Base-by-base conservation (phyloP, 2,888 invertebrate genomes). In the Euplagia quadripunctaria region DNA sequence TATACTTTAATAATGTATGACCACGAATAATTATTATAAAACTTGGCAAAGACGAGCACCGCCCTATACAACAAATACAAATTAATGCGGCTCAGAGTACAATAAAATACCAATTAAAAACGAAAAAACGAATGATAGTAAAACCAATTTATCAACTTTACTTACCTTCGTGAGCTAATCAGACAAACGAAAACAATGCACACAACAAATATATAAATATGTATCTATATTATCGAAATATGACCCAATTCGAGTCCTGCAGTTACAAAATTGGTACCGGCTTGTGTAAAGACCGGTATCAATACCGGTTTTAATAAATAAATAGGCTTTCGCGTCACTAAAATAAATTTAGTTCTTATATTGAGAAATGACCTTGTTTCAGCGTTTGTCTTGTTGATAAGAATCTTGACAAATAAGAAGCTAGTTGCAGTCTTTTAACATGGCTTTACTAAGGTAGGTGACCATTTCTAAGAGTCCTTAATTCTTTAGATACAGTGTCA, bases 311-410 rank as follows among this genome's bases (percentile, higher is more conserved):
- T 82, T 51, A 68, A 51, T 66, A 68, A 46, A 77, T 85, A 81
- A 78, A 84, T 85, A 84, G 79, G 76, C 86, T 85, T 85, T 84
- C 86, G 72, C 79, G 76, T 68, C 49, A 68, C 63, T 68, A 68
- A 63, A 63, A 71, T 63, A 71, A 14, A 63, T 64, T 72, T 43
- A 64, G 41, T 65, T 43, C 43, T 58, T 49, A 71, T 31, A 31
- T 71, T 71, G 61, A 66, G 66, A 71, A 71, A 71, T 61, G 81
- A 80, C 81, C 86, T 84, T 84, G 79, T 79, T 79, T 46, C n/a
- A 70, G 55, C 72, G 79, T 79, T 78, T 77, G 71, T 79, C 41
- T 49, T 58, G n/a, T 75, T 85, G 75, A 85, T 84, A 78, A 74
- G 8, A 43, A 81, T 85, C 81, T 64, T 55, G 49, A 49, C 31